Conservation (phyloP, 1,140 invertebrate species). For the Contarinia nasturtii region DNA sequence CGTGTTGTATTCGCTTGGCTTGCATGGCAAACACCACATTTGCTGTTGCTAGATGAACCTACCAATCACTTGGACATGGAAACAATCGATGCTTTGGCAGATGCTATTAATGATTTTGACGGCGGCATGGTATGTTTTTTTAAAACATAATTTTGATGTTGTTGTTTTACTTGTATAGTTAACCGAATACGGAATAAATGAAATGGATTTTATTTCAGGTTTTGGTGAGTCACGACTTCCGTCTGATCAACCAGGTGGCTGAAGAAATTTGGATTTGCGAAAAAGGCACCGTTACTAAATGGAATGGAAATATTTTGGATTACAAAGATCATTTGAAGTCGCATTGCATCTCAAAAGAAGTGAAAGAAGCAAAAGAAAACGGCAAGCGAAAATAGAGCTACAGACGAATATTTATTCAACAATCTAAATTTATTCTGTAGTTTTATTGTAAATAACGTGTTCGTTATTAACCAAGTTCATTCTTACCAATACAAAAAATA, state of each 20-base stretch:
- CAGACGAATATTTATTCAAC: too few species aligned
- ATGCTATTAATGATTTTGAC: constrained; percentile 94
- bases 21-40: constrained; percentile 85
- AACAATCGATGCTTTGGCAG: constrained; percentile 94
- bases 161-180: constrained; percentile 90
- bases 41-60: constrained; percentile 90
- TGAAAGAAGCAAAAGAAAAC: not conserved
- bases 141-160: constrained; percentile 68
- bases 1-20: constrained; percentile 96
- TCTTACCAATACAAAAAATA: too few species aligned
- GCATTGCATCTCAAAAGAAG: not conserved
- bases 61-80: constrained; percentile 99
- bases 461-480: too few species aligned
- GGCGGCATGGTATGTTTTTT: constrained; percentile 60
- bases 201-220: constrained; percentile 18
- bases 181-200: too few species aligned
- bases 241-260: constrained; percentile 96
- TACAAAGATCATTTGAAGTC: constrained; percentile 89
- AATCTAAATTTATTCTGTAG: too few species aligned
- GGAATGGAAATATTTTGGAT: constrained; percentile 84
- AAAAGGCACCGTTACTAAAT: constrained; percentile 88
- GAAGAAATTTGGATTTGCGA: constrained; percentile 99
- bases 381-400: not conserved
- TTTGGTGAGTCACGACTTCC: constrained; percentile 90
- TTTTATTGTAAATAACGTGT: too few species aligned